Evolutionary conservation across 2,888 invertebrate species (phyloP), one percentile per base, ranked within the genome.

Genomic region (Tipula confusa): DNA sequence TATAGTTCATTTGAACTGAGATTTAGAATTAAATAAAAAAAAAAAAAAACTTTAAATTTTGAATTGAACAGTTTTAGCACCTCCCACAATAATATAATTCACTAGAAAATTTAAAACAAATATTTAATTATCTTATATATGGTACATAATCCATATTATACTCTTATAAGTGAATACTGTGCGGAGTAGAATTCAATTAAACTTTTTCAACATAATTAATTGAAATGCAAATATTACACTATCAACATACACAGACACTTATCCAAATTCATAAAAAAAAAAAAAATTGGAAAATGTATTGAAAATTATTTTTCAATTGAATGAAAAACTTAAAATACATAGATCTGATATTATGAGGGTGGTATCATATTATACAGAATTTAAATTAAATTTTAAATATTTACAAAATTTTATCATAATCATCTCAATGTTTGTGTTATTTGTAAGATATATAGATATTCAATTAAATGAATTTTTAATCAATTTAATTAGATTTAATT

Each of bases 181-280:
- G n/a, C n/a, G n/a, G 24, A 64, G 24, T 64, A 9, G 64, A 64
- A 64, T 64, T 64, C 64, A 64, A 64, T 64, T 64, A 64, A 64
- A 64, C 24, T 3, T 64, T 64, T 64, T 24, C 24, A 64, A 64
- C 24, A 64, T 64, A 64, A 64, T 64, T 64, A 64, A 64, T 64
- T 64, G 64, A 64, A 64, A 64, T 64, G 64, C 64, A 64, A 64
- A 64, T 64, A 64, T 64, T n/a, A 64, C 24, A 43, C 43, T 43
- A 0, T 5, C 5, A 9, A 36, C 5, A 1, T 11, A 36, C n/a
- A 64, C 9, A 64, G 13, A 64, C 64, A 24, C 24, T 9, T 2
- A 24, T n/a, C 13, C 24, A 64, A 64, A 64, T 0, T 5, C 7
- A 31, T 13, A 24, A 64, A n/a, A n/a, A n/a, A n/a, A n/a, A n/a